Evolutionary conservation across 2,113 vertebrate genomes (phyloP).

Genomic region (Acrocephalus kingi): DNA sequence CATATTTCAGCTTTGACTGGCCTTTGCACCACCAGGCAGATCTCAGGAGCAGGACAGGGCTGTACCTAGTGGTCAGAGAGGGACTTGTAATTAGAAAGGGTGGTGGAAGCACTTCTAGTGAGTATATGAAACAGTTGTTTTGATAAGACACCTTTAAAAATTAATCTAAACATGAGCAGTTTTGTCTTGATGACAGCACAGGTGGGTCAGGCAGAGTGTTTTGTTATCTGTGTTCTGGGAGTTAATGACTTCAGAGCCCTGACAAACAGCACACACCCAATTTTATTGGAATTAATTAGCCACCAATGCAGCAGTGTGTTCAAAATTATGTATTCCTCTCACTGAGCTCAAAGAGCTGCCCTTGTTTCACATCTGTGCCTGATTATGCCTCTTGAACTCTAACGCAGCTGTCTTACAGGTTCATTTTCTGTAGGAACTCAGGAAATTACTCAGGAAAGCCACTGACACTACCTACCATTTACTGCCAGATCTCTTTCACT

Average conservation of each 20-base stretch:
- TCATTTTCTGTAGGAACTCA: slow-evolving; percentile 55
- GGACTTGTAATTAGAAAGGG: neutral
- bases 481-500: slow-evolving; percentile 46
- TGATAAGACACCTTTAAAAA: neutral
- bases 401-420: slow-evolving; percentile 40
- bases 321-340: slow-evolving; percentile 35
- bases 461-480: slow-evolving; percentile 67
- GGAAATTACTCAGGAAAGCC: slow-evolving; percentile 63
- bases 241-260: neutral
- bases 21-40: neutral
- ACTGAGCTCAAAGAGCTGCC: neutral
- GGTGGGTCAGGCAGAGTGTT: neutral
- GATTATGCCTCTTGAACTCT: slow-evolving; percentile 57
- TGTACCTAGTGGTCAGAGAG: neutral
- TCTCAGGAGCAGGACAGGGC: neutral
- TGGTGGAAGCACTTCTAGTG: neutral
- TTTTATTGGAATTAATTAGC: slow-evolving; percentile 57
- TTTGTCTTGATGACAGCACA: neutral
- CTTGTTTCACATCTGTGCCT: slow-evolving; percentile 58
- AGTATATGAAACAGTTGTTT: neutral
- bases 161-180: neutral
- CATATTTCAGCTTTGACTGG: neutral
- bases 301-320: slow-evolving; percentile 2
- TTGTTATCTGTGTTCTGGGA: neutral
- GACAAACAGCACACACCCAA: neutral